Percentiles rank a stretch among this genome's conserved stretches.
These are phyloP conservation scores for Halcyon smyrnensis DNA, from an alignment of 2,797 vertebrate species.

Conservation along the genomic window DNA sequence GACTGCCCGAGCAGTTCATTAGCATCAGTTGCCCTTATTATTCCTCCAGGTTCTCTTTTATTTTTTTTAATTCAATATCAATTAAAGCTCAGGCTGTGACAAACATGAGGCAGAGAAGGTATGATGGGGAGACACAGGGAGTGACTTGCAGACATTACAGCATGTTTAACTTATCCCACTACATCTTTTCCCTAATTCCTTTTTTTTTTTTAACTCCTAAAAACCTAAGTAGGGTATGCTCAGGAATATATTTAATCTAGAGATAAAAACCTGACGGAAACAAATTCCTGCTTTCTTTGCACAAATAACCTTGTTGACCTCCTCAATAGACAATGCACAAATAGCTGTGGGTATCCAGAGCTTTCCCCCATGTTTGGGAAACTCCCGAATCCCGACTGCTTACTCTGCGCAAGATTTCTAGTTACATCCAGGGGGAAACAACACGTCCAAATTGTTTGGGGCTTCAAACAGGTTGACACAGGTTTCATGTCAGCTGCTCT, in stretches of 20 bases:
- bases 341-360: background rate
- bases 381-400: slow-evolving; percentile 5
- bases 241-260: background rate
- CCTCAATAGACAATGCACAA: background rate
- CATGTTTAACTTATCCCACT: background rate
- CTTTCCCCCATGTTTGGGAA: background rate
- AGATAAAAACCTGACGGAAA: background rate
- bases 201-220: background rate
- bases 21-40: slow-evolving; percentile 32
- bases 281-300: background rate
- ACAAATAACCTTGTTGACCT: background rate
- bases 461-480: slow-evolving; percentile 9
- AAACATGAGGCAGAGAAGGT: background rate
- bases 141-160: background rate
- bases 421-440: background rate
- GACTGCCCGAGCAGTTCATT: background rate
- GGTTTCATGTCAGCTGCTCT: slow-evolving; percentile 29
- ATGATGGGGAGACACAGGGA: background rate
- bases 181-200: background rate
- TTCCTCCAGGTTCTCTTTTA: background rate
- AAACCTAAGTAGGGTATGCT: background rate
- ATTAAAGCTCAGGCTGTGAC: slow-evolving; percentile 7
- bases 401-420: slow-evolving; percentile 15
- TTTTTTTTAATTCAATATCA: background rate
- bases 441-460: background rate